Percentiles rank a stretch among this genome's conserved stretches.
phyloP scores from a whole-genome alignment of 2,888 invertebrate species.

The Oligia strigilis region DNA sequence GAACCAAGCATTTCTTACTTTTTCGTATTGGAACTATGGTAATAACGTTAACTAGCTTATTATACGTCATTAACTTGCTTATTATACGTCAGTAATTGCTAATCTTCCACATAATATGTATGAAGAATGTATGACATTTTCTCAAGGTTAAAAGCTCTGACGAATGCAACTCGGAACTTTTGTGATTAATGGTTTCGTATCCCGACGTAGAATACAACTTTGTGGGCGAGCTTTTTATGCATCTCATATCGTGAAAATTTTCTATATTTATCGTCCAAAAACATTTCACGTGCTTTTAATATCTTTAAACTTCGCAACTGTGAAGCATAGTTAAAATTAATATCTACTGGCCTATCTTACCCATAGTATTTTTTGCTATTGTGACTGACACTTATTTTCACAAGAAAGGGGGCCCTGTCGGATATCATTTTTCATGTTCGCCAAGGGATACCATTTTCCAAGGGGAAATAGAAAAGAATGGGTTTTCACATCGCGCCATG shows the following conservation, averaged over 20 bases:
- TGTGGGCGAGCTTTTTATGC: constrained; percentile 14
- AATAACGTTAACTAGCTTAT: constrained; percentile 46
- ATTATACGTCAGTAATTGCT: constrained; percentile 21
- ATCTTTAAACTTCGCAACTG: not conserved
- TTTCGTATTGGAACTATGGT: constrained; percentile 9
- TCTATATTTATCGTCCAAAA: not conserved
- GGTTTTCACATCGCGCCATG: constrained; percentile 33
- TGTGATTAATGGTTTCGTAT: constrained; percentile 21
- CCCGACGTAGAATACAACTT: constrained; percentile 3
- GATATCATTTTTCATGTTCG: constrained; percentile 65
- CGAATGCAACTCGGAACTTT: constrained; percentile 30
- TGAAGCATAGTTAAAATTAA: not conserved
- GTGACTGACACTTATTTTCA: constrained; percentile 67
- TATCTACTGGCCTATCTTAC: constrained; percentile 16
- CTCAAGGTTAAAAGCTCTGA: constrained; percentile 34
- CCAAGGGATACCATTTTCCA: constrained; percentile 53
- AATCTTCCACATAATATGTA: constrained; percentile 26
- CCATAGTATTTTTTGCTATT: constrained; percentile 54
- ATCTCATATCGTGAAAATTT: constrained; percentile 23
- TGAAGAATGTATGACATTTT: constrained; percentile 24
- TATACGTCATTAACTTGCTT: constrained; percentile 39
- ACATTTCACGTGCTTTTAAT: no score
- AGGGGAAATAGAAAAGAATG: constrained; percentile 56
- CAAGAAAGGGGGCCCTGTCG: constrained; percentile 54
- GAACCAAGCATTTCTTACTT: constrained; percentile 22